Percentiles rank a stretch among this genome's conserved stretches.
These are phyloP conservation scores for Narcine bancroftii DNA, from an alignment of 2,113 vertebrate genomes.

Conservation along the genomic window DNA sequence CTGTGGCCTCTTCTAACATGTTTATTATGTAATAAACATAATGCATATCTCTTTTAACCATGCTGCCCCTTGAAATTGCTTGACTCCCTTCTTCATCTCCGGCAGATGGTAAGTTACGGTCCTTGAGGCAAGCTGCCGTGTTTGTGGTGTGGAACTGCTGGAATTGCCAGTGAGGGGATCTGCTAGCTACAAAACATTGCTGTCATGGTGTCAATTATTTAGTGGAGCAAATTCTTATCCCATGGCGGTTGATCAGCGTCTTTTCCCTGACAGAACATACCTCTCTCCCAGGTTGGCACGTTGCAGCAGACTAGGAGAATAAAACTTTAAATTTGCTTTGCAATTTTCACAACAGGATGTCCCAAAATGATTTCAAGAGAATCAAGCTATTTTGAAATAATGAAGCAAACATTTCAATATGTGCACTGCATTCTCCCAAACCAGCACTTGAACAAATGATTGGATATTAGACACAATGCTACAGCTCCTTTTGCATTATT, in stretches of 20 bases:
- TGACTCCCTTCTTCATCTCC: neutral
- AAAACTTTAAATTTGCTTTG: neutral
- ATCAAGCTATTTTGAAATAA: too few relatives aligned
- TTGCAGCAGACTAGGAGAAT: neutral
- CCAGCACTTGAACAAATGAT: too few relatives aligned
- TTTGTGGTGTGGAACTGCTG: neutral
- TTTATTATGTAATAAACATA: neutral
- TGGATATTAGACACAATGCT: too few relatives aligned
- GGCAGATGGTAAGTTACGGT: neutral
- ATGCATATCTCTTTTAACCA: neutral
- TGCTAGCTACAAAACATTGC: neutral
- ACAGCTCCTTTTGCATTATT: too few relatives aligned
- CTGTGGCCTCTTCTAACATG: too few relatives aligned
- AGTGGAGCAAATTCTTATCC: neutral
- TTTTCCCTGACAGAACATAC: neutral
- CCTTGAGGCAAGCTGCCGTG: neutral
- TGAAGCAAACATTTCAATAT: too few relatives aligned
- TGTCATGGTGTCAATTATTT: neutral
- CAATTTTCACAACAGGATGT: too few relatives aligned
- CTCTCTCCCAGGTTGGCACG: neutral
- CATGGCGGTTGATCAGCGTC: neutral
- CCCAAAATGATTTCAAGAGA: too few relatives aligned
- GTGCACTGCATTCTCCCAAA: too few relatives aligned
- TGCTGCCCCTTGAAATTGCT: neutral
- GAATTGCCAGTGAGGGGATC: neutral